Conservation (phyloP, 1,140 invertebrate species). For the Stegodyphus mimosarum region DNA sequence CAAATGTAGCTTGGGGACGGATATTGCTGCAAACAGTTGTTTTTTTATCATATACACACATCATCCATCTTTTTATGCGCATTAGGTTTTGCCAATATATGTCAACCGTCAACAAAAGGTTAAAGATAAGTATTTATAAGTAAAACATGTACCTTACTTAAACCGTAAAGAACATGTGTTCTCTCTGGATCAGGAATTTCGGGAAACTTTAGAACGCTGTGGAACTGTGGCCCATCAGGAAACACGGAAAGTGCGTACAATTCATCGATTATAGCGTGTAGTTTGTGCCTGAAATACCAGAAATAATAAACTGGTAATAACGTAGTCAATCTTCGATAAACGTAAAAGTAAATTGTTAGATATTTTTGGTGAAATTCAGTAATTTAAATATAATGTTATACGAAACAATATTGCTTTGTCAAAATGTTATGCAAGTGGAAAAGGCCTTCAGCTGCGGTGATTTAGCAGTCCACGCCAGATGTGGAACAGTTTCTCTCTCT, state of each 20-base stretch:
- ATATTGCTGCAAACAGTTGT: too few species aligned
- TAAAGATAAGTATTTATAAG: too few species aligned
- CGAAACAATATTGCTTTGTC: too few species aligned
- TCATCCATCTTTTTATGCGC: too few species aligned
- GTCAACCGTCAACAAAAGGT: too few species aligned
- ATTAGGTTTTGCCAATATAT: too few species aligned
- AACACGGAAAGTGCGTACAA: slow-evolving; percentile 39
- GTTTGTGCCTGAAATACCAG: neutral
- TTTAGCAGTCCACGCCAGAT: too few species aligned
- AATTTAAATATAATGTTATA: neutral
- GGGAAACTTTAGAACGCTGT: slow-evolving; percentile 32
- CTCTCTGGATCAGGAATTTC: slow-evolving; percentile 4
- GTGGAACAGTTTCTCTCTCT: too few species aligned
- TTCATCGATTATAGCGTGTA: slow-evolving; percentile 46
- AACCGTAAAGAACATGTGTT: slow-evolving; percentile 21
- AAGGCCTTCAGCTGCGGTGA: too few species aligned
- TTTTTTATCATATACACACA: neutral
- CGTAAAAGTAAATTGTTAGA: neutral
- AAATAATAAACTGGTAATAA: too few species aligned
- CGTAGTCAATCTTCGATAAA: neutral
- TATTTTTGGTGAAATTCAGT: neutral
- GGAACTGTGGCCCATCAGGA: slow-evolving; percentile 1
- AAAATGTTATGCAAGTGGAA: too few species aligned
- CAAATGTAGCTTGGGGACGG: too few species aligned
- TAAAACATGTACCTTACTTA: slow-evolving; percentile 18